These are phyloP conservation scores for Calidris pugnax DNA, from an alignment of 2,113 vertebrate species.

Conservation along the genomic window DNA sequence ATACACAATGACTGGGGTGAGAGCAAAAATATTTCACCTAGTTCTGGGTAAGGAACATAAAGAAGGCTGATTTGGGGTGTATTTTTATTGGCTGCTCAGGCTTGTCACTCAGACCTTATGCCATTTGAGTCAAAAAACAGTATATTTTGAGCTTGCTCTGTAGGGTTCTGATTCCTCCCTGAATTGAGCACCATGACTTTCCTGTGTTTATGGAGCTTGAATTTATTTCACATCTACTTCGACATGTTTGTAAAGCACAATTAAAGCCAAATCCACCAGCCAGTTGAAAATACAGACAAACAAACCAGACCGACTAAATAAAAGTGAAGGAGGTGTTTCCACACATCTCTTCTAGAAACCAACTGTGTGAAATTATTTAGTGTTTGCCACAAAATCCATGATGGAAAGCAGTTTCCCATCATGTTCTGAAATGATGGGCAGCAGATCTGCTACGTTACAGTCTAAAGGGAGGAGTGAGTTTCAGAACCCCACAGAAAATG, in stretches of 20 bases:
- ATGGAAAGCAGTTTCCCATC: background rate
- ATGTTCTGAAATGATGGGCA: background rate
- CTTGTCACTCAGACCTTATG: background rate
- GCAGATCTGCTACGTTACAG: background rate
- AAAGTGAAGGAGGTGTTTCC: background rate
- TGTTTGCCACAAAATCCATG: background rate
- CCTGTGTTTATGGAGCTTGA: background rate
- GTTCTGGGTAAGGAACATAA: background rate
- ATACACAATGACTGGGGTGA: background rate
- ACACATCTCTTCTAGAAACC: background rate
- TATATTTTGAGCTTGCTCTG: background rate
- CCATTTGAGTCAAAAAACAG: background rate
- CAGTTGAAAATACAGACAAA: background rate
- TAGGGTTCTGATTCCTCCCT: background rate
- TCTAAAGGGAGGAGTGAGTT: background rate
- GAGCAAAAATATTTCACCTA: background rate
- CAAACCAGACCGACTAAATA: background rate
- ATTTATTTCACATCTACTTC: background rate
- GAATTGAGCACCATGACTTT: background rate
- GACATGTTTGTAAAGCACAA: background rate
- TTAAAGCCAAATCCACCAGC: background rate
- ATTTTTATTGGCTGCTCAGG: background rate
- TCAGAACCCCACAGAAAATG: background rate
- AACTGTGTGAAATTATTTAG: background rate
- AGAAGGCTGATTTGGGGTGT: background rate